These are phyloP conservation scores for Palaemon carinicauda DNA, from an alignment of 1,140 invertebrate species.

Conservation along the genomic window DNA sequence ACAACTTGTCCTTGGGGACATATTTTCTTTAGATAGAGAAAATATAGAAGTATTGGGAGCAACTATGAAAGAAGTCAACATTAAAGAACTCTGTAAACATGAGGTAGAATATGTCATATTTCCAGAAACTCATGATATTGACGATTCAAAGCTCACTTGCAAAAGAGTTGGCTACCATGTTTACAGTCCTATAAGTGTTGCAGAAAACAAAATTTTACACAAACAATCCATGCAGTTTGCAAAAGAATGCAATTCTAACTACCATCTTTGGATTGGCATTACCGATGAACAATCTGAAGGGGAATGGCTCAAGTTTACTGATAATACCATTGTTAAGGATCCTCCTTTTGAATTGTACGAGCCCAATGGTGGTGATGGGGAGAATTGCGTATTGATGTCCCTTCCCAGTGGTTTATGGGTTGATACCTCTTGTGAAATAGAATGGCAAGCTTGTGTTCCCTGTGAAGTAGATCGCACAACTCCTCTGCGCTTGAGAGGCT, in stretches of 20 bases:
- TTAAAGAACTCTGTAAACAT: not conserved
- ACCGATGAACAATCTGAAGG: slow-evolving; percentile 10
- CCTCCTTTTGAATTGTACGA: slow-evolving; percentile 18
- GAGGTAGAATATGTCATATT: slow-evolving; percentile 18
- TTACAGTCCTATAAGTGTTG: not conserved
- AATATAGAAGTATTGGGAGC: not conserved
- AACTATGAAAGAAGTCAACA: not conserved
- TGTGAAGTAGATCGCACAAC: not conserved
- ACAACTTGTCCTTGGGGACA: not conserved
- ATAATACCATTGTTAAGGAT: not conserved
- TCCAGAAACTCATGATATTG: not conserved
- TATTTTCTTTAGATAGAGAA: slow-evolving; percentile 23
- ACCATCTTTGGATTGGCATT: slow-evolving; percentile 36
- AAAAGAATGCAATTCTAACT: slow-evolving; percentile 16
- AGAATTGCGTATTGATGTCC: slow-evolving; percentile 45
- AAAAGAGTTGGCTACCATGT: slow-evolving; percentile 12
- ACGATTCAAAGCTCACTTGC: slow-evolving; percentile 13
- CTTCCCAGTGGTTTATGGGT: slow-evolving; percentile 39
- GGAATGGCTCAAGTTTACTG: slow-evolving; percentile 14
- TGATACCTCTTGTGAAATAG: slow-evolving; percentile 30
- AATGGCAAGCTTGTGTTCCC: slow-evolving; percentile 29
- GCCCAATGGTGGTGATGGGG: slow-evolving; percentile 32
- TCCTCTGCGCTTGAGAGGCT: slow-evolving; percentile 29
- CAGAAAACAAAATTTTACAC: not conserved
- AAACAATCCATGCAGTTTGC: slow-evolving; percentile 12